Base-by-base conservation (phyloP, 2,797 vertebrate genomes). In the Paedocypris micromegethes region DNA sequence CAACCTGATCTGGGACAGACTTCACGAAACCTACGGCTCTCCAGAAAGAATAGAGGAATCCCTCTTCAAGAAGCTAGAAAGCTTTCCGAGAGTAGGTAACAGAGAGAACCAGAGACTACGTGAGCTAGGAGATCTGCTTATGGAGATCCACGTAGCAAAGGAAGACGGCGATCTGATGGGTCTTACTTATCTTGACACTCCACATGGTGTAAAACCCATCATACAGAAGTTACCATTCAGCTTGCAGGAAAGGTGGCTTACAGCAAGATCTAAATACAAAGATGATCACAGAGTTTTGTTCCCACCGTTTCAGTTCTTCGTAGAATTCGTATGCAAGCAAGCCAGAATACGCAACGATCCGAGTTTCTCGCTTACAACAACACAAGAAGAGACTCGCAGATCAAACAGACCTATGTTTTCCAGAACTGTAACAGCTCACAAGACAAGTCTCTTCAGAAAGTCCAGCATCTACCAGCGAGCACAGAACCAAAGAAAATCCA, bases 401-500 rank as follows among this genome's bases (percentile, higher is more conserved):
- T 8, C 9, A 52, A 52, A 52, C 9, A 52, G 37, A 52, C 50
- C 50, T 23, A 23, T 4, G 2, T 52, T 52, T 23, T 5, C 9
- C 2, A 37, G 9, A 50, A 8, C 49, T 50, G 49, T 50, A 4
- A 0, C 2, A 1, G 23, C 49, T n/a, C 49, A 50, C 49, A 50
- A 50, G 50, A 37, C 50, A 37, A 6, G 50, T 52, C 50, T 52
- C 50, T 52, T 37, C 50, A 9, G 50, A 52, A 4, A 37, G 37
- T 52, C 5, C 9, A 3, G 9, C 50, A 5, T 5, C 50, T 37
- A 1, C 50, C 3, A n/a, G n/a, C 23, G n/a, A 50, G 23, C 4
- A 2, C 49, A 52, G 37, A 52, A 51, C 6, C 6, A 49, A 38
- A 40, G 54, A 9, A n/a, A 54, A 67, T n/a, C 54, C 64, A 48